Percentiles rank a stretch among this genome's conserved stretches.
Conservation (phyloP, 1,140 invertebrate genomes). For the Cyclina sinensis region DNA sequence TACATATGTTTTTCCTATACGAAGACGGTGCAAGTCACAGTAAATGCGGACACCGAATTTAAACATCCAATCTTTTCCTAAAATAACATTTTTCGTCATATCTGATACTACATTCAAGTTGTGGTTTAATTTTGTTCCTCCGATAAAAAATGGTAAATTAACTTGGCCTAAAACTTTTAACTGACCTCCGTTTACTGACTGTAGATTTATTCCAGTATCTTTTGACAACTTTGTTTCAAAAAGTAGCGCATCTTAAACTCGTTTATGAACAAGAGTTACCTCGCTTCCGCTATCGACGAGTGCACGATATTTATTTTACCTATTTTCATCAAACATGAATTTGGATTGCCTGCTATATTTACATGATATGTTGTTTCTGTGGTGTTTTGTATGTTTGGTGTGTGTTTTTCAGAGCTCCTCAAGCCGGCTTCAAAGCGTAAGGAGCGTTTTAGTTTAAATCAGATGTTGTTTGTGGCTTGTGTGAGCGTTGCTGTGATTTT, state of each 20-base stretch:
- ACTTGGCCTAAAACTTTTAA: conserved; percentile 18
- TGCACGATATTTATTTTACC: not conserved
- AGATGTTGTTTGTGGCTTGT: too few species aligned
- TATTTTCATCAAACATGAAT: conserved; percentile 19
- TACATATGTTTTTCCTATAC: conserved; percentile 10
- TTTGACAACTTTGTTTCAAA: not conserved
- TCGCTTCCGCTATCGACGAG: conserved; percentile 1
- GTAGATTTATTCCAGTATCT: not conserved
- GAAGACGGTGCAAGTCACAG: conserved; percentile 32
- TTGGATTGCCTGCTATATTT: not conserved
- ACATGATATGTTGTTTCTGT: not conserved
- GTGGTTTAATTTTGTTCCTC: conserved; percentile 37
- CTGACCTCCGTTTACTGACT: conserved; percentile 10
- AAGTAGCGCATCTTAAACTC: not conserved
- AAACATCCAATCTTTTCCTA: conserved; percentile 32
- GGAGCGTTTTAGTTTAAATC: not conserved
- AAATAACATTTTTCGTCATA: conserved; percentile 50
- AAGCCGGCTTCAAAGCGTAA: too few species aligned
- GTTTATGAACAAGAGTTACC: not conserved
- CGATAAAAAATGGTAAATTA: conserved; percentile 6
- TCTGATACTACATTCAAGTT: not conserved
- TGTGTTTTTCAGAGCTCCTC: not conserved
- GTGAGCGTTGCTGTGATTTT: too few species aligned
- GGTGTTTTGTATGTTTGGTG: not conserved
- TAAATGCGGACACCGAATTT: conserved; percentile 21